Percentiles rank a stretch among this genome's conserved stretches.
Conservation (phyloP, 2,797 vertebrate species). For the Delichon dasypus region DNA sequence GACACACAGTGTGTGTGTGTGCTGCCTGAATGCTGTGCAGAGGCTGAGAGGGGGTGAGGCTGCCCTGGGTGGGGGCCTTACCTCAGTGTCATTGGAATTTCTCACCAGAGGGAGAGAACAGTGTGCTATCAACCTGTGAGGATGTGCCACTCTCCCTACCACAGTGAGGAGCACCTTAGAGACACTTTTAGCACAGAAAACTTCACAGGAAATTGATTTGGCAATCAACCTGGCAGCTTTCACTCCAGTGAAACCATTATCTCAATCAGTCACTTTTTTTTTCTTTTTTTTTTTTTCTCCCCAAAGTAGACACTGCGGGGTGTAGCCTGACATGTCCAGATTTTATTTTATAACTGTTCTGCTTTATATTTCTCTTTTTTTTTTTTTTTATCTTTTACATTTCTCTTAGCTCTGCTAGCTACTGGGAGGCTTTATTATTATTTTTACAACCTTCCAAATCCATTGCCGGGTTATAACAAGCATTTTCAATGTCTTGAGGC, state of each 20-base stretch:
- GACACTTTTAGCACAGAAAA: neutral
- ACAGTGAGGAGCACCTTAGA: neutral
- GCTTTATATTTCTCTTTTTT: neutral
- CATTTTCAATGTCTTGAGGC: neutral
- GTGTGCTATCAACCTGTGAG: neutral
- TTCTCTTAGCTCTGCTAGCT: neutral
- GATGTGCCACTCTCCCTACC: neutral
- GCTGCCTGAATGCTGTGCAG: neutral
- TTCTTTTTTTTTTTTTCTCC: neutral
- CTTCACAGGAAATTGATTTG: neutral
- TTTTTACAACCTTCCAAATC: neutral
- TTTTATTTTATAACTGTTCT: neutral
- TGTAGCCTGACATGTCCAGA: neutral
- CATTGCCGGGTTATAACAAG: neutral
- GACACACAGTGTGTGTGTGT: neutral
- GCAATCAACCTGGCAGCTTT: neutral
- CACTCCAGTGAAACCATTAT: neutral
- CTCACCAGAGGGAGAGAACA: neutral
- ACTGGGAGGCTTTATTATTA: neutral
- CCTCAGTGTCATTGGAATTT: fast-evolving
- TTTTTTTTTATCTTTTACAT: neutral
- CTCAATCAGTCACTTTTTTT: neutral
- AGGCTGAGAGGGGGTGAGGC: neutral
- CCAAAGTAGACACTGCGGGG: neutral
- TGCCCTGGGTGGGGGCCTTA: neutral